Evolutionary conservation across 1,140 invertebrate genomes (phyloP), one percentile per base, ranked within the genome.

Genomic region (Pararge aegeria): DNA sequence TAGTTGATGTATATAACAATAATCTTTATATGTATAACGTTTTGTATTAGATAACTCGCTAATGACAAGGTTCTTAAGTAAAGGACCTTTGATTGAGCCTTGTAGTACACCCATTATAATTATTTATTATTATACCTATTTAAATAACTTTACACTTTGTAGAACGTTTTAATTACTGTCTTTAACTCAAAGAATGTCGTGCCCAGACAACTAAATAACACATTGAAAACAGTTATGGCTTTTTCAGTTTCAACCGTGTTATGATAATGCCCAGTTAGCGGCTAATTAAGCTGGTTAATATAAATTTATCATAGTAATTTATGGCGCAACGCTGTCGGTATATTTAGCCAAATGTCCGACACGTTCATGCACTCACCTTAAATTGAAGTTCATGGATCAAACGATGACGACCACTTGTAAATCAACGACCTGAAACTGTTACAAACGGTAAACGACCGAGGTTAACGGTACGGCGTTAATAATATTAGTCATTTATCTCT

Each of bases 361-460:
- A 20, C 18, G 19, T 46, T 46, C 19, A 46, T 19, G 20, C 42
- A 46, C 19, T 61, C 46, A 64, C 60, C 50, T 65, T 48, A 57
- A 19, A 52, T 52, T 50, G 30, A 49, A 73, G 72, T 75, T 78
- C 75, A 78, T 71, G 70, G 75, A 78, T 70, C 63, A 56, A 59
- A 60, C 42, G 65, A 55, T 64, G 63, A 69, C 57, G 61, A 57
- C 48, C 16, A 46, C 18, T 46, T 46, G 2, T 20, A 46, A 46
- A 20, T 20, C 42, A 46, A 46, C 10, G 42, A 46, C 42, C 56
- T 34, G 30, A 56, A 72, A 66, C 64, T 67, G 42, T 63, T 34
- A 56, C 68, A 27, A 27, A 38, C 64, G 75, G 69, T 73, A 71
- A 75, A 75, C 55, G 75, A 67, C 69, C 50, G 18, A 2, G 18